These are phyloP conservation scores for Plagodis dolabraria DNA, from an alignment of 2,888 invertebrate genomes.

Conservation along the genomic window DNA sequence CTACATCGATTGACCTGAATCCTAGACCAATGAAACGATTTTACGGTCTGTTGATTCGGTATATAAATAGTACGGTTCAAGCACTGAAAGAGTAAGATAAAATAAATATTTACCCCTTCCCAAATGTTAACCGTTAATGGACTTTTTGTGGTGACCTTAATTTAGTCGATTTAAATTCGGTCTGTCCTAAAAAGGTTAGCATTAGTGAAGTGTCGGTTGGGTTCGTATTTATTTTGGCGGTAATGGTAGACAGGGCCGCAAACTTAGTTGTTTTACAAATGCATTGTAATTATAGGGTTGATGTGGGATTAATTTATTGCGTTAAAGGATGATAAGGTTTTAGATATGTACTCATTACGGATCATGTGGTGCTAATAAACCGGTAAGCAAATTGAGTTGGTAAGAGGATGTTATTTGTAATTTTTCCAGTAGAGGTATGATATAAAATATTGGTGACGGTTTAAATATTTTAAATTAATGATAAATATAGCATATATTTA, in stretches of 20 bases:
- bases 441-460: too few species aligned
- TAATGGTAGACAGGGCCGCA: constrained; percentile 25
- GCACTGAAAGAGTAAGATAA: constrained; percentile 12
- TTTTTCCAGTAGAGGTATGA: neutral
- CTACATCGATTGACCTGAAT: constrained; percentile 8
- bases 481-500: too few species aligned
- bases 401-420: too few species aligned
- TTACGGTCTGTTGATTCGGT: neutral
- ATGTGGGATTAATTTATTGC: neutral
- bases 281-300: constrained; percentile 6
- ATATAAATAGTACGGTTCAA: constrained; percentile 13
- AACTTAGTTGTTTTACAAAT: constrained; percentile 19
- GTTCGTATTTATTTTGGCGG: constrained; percentile 39
- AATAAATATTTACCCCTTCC: constrained; percentile 28
- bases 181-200: constrained; percentile 40
- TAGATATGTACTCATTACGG: neutral
- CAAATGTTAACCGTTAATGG: constrained; percentile 41
- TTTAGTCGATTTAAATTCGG: constrained; percentile 43
- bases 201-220: constrained; percentile 38
- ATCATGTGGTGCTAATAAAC: too few species aligned
- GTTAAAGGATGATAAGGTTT: neutral
- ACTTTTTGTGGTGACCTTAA: constrained; percentile 41
- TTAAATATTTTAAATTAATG: too few species aligned
- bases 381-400: too few species aligned
- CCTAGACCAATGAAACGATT: constrained; percentile 6